Evolutionary conservation across 2,888 invertebrate genomes (phyloP), one percentile per base, ranked within the genome.

Genomic region (Aspidiotus destructor): DNA sequence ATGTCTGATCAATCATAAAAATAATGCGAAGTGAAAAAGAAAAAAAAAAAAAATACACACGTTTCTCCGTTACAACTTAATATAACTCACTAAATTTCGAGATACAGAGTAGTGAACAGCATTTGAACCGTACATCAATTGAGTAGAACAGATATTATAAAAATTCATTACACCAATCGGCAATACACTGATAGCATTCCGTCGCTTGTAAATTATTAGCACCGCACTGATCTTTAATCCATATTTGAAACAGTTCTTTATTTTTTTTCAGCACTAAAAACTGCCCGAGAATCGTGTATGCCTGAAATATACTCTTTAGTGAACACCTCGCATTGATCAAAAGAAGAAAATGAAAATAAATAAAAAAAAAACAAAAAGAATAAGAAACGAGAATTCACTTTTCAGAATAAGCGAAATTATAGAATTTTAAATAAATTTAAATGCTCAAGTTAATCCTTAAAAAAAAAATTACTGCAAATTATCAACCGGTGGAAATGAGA

Each of bases 91-190:
- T 28, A 28, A 28, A 28, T 3, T 3, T 28, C 28, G 28, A 28
- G 28, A 28, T 28, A 28, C 28, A 28, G 5, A 28, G 28, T 28
- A 28, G 28, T 28, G 28, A 28, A 28, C 28, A 28, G 28, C 28
- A 3, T 28, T 28, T 28, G 28, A 28, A 28, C 28, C 28, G 28
- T 3, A 28, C 28, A 28, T 28, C 28, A 28, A 28, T 28, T 28
- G 28, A 28, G 28, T 28, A 28, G 28, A 28, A 28, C 1, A 28
- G 28, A 28, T 3, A 48, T 58, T 86, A 99, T 85, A 99, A 86
- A 80, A 96, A 97, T 76, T 95, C 92, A 78, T 95, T 92, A 79
- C 96, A 95, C 98, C 98, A 99, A 78, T 98, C 96, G 73, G 87
- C 88, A 60, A 99, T 82, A 78, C 98, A 98, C 75, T 91, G 89